Conservation (phyloP, 2,113 vertebrate genomes). For the Setophaga petechia region DNA sequence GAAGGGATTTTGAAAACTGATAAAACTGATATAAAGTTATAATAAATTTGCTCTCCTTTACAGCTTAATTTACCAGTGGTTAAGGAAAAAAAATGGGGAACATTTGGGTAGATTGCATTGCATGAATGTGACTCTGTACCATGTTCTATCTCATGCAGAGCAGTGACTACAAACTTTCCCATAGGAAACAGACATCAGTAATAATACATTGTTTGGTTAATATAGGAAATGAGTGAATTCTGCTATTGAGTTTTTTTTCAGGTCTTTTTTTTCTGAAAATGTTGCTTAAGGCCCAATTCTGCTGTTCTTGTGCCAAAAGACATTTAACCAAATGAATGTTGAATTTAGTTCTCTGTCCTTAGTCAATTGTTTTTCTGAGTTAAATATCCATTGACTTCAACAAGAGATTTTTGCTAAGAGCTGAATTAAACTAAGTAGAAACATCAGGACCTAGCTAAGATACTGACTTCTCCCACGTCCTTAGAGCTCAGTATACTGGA, state of each 20-base stretch:
- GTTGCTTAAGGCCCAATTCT: neutral
- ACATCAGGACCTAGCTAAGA: neutral
- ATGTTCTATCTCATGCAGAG: neutral
- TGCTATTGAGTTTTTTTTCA: neutral
- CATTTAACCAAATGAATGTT: constrained; percentile 24
- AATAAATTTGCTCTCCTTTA: neutral
- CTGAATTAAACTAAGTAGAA: constrained; percentile 50
- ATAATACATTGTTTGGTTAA: constrained; percentile 7
- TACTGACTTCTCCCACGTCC: constrained; percentile 4
- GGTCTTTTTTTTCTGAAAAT: neutral
- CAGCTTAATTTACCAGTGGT: neutral
- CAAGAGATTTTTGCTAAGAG: neutral
- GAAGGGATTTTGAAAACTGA: neutral
- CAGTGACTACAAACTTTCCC: constrained; percentile 17
- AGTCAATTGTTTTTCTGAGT: constrained; percentile 13
- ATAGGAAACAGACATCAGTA: neutral
- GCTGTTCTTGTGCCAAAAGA: neutral
- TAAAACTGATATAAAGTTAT: neutral
- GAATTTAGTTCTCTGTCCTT: constrained; percentile 13
- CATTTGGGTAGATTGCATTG: neutral
- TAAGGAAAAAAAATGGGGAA: neutral
- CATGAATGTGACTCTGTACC: neutral
- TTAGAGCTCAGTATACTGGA: neutral
- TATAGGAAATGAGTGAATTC: constrained; percentile 9
- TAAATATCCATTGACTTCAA: constrained; percentile 17